These are phyloP conservation scores for Prionailurus viverrinus DNA, from an alignment of 2,113 vertebrate species.

Conservation along the genomic window DNA sequence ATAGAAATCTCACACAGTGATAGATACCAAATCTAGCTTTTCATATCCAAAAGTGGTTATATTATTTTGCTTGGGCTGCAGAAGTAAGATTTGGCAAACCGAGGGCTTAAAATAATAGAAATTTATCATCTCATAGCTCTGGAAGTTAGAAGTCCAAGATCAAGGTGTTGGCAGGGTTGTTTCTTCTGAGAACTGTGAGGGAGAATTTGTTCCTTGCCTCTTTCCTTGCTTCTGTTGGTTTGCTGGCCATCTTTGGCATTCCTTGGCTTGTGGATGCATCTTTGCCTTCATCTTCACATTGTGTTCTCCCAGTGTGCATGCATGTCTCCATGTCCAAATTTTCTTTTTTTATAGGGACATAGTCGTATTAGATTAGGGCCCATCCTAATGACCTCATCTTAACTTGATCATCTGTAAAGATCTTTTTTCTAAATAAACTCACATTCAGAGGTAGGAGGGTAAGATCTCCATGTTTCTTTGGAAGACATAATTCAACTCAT, in stretches of 20 bases:
- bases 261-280: neutral
- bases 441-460: neutral
- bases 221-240: neutral
- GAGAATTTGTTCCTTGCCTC: neutral
- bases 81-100: neutral
- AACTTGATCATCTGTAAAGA: neutral
- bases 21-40: neutral
- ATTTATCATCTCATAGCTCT: neutral
- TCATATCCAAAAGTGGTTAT: neutral
- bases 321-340: neutral
- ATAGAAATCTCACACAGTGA: neutral
- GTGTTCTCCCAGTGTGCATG: neutral
- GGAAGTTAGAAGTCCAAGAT: neutral
- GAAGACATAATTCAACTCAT: neutral
- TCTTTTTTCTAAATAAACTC: neutral
- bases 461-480: neutral
- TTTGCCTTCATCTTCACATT: neutral
- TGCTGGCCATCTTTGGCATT: neutral
- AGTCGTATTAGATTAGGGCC: neutral
- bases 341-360: neutral
- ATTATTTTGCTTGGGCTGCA: neutral
- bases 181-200: neutral
- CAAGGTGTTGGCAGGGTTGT: neutral
- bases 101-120: neutral
- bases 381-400: neutral